These are phyloP conservation scores for Drosophila quinaria DNA, from an alignment of 2,888 invertebrate genomes.

Conservation along the genomic window DNA sequence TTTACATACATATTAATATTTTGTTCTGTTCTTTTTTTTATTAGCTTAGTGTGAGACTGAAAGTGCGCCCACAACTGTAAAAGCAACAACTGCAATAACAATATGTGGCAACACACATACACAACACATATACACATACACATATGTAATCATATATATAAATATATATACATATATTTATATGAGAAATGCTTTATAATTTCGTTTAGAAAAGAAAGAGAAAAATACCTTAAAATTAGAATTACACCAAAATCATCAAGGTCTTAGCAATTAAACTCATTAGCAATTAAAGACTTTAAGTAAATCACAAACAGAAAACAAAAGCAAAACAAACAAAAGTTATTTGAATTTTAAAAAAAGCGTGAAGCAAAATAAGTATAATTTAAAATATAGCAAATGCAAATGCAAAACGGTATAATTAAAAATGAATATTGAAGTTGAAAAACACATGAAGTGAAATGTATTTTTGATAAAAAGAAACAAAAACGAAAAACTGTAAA, in stretches of 20 bases:
- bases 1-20: constrained; percentile 17
- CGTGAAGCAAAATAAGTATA: constrained; percentile 17
- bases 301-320: constrained; percentile 18
- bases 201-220: constrained; percentile 51
- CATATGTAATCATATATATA: constrained; percentile 15
- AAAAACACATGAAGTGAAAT: constrained; percentile 47
- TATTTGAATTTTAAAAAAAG: constrained; percentile 58
- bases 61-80: constrained; percentile 61
- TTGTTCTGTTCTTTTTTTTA: constrained; percentile 39
- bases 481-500: constrained; percentile 35
- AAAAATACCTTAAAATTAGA: constrained; percentile 71
- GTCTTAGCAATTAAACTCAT: constrained; percentile 72
- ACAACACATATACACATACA: constrained; percentile 23
- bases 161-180: constrained; percentile 21
- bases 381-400: constrained; percentile 42
- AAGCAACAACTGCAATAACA: constrained; percentile 25
- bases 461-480: constrained; percentile 69
- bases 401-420: constrained; percentile 41
- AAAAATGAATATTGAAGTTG: constrained; percentile 44
- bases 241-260: constrained; percentile 75
- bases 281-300: constrained; percentile 51
- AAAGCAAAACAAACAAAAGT: constrained; percentile 22
- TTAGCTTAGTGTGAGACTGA: constrained; percentile 76
- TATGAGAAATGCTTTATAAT: constrained; percentile 72
- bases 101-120: constrained; percentile 32